Evolutionary conservation across 2,113 vertebrate species (phyloP).

Genomic region (Himantopus leucocephalus): DNA sequence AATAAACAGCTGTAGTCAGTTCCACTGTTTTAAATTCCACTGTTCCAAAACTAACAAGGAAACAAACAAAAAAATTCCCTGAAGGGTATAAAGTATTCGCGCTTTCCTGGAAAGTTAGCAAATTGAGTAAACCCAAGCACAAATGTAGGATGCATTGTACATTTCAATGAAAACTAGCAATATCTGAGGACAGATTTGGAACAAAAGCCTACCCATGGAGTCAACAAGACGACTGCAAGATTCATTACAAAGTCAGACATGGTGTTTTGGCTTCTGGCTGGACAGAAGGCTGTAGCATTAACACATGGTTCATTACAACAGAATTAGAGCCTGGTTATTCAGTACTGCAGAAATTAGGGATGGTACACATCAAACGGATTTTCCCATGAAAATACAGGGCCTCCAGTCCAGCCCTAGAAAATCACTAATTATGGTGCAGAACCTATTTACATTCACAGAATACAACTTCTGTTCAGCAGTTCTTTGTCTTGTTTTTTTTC

Average conservation of each 20-base stretch:
- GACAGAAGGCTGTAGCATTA: constrained; percentile 57
- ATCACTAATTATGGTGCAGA: constrained; percentile 15
- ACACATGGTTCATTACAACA: constrained; percentile 57
- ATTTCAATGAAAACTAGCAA: background rate
- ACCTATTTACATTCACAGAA: constrained; percentile 15
- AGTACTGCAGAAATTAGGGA: constrained; percentile 47
- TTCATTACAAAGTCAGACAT: constrained; percentile 60
- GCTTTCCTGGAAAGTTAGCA: background rate
- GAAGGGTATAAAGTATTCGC: background rate
- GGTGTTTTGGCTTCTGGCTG: constrained; percentile 43
- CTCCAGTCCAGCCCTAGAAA: background rate
- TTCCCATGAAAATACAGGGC: constrained; percentile 62
- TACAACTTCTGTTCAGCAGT: background rate
- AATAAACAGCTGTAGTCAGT: background rate
- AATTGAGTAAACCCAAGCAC: background rate
- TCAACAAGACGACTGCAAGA: constrained; percentile 34
- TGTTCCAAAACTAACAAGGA: background rate
- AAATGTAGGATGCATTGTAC: background rate
- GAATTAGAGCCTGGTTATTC: constrained; percentile 16
- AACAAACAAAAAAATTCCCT: background rate
- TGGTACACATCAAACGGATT: constrained; percentile 43
- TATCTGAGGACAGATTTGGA: background rate
- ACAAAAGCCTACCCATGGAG: constrained; percentile 44
- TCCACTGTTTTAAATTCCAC: background rate
- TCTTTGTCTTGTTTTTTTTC: background rate